phyloP scores from a whole-genome alignment of 2,113 vertebrate species.

The Anguilla japonica region DNA sequence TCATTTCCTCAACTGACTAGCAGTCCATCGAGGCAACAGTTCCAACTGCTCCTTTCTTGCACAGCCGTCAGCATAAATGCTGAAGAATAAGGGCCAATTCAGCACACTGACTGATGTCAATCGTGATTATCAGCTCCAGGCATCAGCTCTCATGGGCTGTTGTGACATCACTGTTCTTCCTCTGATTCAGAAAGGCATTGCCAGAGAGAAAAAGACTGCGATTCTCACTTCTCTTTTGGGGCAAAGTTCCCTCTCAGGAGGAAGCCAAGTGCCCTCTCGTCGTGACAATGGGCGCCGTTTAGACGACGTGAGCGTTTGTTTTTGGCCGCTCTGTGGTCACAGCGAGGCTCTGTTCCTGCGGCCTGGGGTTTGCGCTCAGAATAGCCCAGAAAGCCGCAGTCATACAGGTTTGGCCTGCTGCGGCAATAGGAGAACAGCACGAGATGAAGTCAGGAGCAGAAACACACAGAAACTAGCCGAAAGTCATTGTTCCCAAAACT shows the following conservation, averaged over 20 bases:
- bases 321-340: not conserved
- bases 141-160: not conserved
- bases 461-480: not conserved
- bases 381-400: not conserved
- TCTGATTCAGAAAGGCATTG: not conserved
- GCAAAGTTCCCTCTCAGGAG: not conserved
- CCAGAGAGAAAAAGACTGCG: not conserved
- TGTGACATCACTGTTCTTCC: not conserved
- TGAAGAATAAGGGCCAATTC: too few species aligned
- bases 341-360: not conserved
- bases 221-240: not conserved
- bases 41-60: not conserved
- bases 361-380: not conserved
- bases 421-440: not conserved
- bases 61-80: not conserved
- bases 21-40: not conserved
- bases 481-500: not conserved
- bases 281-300: not conserved
- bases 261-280: not conserved
- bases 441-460: not conserved
- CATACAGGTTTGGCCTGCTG: not conserved
- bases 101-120: not conserved
- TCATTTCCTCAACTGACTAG: not conserved
- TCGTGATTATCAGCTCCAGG: not conserved
- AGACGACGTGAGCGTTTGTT: not conserved